Conservation (phyloP, 1,140 invertebrate genomes). For the Anagrus nilaparvatae region DNA sequence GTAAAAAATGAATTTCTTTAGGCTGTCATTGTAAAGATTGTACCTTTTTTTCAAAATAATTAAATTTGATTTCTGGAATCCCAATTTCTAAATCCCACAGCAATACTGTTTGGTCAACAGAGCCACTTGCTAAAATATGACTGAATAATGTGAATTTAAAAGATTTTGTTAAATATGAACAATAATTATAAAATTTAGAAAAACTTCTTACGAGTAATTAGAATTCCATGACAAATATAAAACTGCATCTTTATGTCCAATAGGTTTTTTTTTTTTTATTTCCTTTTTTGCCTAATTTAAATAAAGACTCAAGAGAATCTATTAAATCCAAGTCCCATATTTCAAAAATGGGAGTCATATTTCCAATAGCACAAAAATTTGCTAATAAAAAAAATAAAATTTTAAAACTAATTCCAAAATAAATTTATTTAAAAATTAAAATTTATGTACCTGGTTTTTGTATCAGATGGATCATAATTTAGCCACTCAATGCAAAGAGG, state of each 20-base stretch:
- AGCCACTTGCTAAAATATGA: slow-evolving; percentile 84
- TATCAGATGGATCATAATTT: slow-evolving; percentile 64
- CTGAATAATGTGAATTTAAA: slow-evolving; percentile 39
- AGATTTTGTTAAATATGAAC: slow-evolving; percentile 16
- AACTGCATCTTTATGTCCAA: slow-evolving; percentile 85
- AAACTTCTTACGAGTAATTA: slow-evolving; percentile 46
- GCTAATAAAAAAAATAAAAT: slow-evolving; percentile 37
- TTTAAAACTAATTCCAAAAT: not conserved
- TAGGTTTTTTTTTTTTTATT: slow-evolving; percentile 60
- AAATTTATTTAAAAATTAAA: not conserved
- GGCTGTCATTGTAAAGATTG: slow-evolving; percentile 86
- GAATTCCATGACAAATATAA: slow-evolving; percentile 86
- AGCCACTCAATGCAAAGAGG: slow-evolving; percentile 90
- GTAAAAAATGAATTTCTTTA: slow-evolving; percentile 64
- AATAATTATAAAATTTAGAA: slow-evolving; percentile 5
- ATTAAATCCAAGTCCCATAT: slow-evolving; percentile 94
- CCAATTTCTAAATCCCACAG: slow-evolving; percentile 87
- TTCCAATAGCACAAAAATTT: slow-evolving; percentile 84
- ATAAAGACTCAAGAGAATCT: slow-evolving; percentile 77
- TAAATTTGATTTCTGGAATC: slow-evolving; percentile 61
- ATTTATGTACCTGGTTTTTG: slow-evolving; percentile 52
- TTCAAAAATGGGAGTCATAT: slow-evolving; percentile 83
- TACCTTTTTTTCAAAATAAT: slow-evolving; percentile 67
- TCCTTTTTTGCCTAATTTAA: slow-evolving; percentile 67
- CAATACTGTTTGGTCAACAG: slow-evolving; percentile 76